Base-by-base conservation (phyloP, 2,113 vertebrate species). In the Aegypius monachus region DNA sequence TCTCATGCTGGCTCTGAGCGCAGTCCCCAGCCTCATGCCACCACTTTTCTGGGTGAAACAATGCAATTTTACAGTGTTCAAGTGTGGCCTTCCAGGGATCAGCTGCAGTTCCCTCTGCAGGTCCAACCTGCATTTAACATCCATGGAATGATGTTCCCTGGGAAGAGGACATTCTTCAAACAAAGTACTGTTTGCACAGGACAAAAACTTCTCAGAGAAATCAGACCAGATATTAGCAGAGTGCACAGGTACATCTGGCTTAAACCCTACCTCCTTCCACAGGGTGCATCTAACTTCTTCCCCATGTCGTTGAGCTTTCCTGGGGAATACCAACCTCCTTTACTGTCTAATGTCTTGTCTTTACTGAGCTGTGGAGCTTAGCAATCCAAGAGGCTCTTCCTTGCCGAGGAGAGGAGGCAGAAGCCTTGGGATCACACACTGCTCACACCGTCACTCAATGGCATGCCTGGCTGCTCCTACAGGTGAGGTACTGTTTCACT, bases 361-460 rank as follows among this genome's bases (percentile, higher is more conserved):
- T 11, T 65, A 34, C 25, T 23, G 13, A 32, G 19, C 2, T 42
- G 73, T 43, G 84, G 43, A 63, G 42, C 59, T 20, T 68, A 48
- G 58, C 59, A 63, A 26, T 40, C 45, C 72, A 50, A 32, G 55
- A 79, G 62, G 58, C 34, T 84, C 31, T 20, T 78, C 61, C 58
- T 56, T 59, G 53, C n/a, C 0, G 0, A 63, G 71, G 36, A 74
- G 22, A 70, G 62, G 55, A 79, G 45, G 61, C 52, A 87, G 58
- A 36, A 90, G 50, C 68, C 75, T n/a, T 23, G 62, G 75, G 79
- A 75, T 26, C 56, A 34, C 15, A 1, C 16, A 1, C 25, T 8
- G 66, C 81, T 82, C 59, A 13, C 53, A 16, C 25, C 1, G 1
- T 13, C 32, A 4, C 77, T 52, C 55, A 0, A 0, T 1, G 34